phyloP scores from a whole-genome alignment of 2,888 invertebrate genomes.

The Ectropis crepuscularia region DNA sequence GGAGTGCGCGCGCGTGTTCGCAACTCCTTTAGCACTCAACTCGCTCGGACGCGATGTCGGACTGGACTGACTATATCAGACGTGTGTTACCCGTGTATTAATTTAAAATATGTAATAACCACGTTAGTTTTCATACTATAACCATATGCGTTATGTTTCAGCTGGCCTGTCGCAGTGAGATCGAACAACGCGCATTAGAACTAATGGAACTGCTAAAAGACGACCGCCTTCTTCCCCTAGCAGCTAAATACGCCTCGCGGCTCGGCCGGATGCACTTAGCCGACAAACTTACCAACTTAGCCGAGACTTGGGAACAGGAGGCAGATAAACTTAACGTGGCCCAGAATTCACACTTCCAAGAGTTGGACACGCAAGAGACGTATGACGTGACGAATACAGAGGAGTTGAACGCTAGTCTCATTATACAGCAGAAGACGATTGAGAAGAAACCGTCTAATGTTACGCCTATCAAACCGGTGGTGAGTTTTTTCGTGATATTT shows the following conservation, averaged over 20 bases:
- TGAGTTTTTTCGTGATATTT: constrained; percentile 50
- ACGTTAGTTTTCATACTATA: no score
- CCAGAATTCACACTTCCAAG: constrained; percentile 67
- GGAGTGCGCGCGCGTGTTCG: no score
- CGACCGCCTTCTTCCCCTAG: constrained; percentile 90
- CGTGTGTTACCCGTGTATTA: no score
- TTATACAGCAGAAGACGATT: constrained; percentile 71
- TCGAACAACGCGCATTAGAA: constrained; percentile 94
- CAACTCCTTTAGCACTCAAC: no score
- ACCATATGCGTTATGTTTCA: constrained; percentile 55
- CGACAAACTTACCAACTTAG: constrained; percentile 88
- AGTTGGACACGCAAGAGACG: constrained; percentile 70
- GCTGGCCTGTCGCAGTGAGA: constrained; percentile 93
- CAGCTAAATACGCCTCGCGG: constrained; percentile 94
- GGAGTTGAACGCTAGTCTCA: constrained; percentile 72
- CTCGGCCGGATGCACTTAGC: constrained; percentile 91
- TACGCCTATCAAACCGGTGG: constrained; percentile 74
- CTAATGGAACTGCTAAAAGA: constrained; percentile 92
- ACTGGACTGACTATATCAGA: no score
- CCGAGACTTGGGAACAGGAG: constrained; percentile 74
- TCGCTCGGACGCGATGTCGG: no score
- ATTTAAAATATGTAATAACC: no score
- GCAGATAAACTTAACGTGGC: constrained; percentile 61
- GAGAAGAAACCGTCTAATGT: constrained; percentile 66
- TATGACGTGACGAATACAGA: constrained; percentile 70